Base-by-base conservation (phyloP, 2,888 invertebrate genomes). In the Macroteleia sp. region DNA sequence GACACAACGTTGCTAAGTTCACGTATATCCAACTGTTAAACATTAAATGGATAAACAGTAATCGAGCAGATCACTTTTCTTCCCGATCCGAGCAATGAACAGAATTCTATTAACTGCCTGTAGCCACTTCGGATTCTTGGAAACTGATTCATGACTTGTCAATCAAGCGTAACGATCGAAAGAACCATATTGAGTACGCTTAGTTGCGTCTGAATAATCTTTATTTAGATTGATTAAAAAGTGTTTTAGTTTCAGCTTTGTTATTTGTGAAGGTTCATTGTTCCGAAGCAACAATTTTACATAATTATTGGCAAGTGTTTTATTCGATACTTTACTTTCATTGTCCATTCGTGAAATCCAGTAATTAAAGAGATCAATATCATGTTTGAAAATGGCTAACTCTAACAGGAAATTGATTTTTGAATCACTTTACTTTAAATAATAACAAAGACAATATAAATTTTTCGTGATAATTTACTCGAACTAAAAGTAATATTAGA, bases 21-120 rank as follows among this genome's bases (percentile, higher is more conserved):
- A 61, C 59, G 20, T 34, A 57, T 78, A 78, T 80, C 70, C 81
- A 74, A 78, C 81, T 73, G 78, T 83, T 78, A 75, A 78, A 64
- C 62, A 4, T 80, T 79, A 78, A 81, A 81, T 79, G 82, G 80
- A 82, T 81, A n/a, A n/a, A n/a, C 80, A 78, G 78, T 71, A 83
- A 82, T 81, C 81, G 81, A 80, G 80, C 70, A 73, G 52, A 48
- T 39, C 39, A 46, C 30, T 61, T 75, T 75, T 75, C 67, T 50
- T 46, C 10, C 28, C 54, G 44, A 62, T 61, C 19, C 50, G 46
- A 32, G 48, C 56, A 76, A 76, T 50, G 42, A 69, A 69, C 69
- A 62, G 48, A 70, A 56, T 57, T 64, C 50, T 57, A 75, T 75
- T 69, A 75, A 61, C 74, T 25, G 61, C 54, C 54, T 56, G 46